These are phyloP conservation scores for Pangasius larnaudii DNA, from an alignment of 2,797 vertebrate genomes.

Conservation along the genomic window DNA sequence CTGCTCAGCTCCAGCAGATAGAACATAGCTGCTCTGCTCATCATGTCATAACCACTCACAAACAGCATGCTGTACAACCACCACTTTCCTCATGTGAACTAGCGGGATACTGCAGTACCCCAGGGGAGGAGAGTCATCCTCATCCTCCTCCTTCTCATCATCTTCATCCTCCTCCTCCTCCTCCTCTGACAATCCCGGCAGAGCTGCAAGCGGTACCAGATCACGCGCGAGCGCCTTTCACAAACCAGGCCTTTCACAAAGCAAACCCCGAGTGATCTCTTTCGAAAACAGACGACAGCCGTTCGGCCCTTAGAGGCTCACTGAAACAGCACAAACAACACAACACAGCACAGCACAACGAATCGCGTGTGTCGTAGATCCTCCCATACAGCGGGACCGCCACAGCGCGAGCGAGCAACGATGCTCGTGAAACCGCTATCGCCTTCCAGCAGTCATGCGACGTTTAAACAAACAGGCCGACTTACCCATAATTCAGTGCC, in stretches of 20 bases:
- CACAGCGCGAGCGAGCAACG: not conserved
- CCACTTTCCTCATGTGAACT: not conserved
- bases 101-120: not conserved
- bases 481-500: constrained; percentile 84
- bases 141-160: constrained; percentile 20
- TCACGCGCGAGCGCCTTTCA: constrained; percentile 19
- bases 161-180: constrained; percentile 30
- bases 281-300: not conserved
- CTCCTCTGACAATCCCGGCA: constrained; percentile 7
- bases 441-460: not conserved
- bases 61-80: not conserved
- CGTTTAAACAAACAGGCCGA: not conserved
- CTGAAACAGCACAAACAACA: not conserved
- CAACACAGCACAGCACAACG: not conserved
- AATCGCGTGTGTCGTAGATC: not conserved
- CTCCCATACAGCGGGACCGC: not conserved
- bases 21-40: not conserved
- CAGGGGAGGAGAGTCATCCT: not conserved
- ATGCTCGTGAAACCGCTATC: not conserved
- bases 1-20: not conserved
- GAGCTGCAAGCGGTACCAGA: constrained; percentile 17
- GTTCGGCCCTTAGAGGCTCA: not conserved
- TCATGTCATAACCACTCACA: not conserved
- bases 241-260: constrained; percentile 14
- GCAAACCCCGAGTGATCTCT: not conserved